phyloP scores from a whole-genome alignment of 2,888 invertebrate genomes.

The Drosophila testacea region DNA sequence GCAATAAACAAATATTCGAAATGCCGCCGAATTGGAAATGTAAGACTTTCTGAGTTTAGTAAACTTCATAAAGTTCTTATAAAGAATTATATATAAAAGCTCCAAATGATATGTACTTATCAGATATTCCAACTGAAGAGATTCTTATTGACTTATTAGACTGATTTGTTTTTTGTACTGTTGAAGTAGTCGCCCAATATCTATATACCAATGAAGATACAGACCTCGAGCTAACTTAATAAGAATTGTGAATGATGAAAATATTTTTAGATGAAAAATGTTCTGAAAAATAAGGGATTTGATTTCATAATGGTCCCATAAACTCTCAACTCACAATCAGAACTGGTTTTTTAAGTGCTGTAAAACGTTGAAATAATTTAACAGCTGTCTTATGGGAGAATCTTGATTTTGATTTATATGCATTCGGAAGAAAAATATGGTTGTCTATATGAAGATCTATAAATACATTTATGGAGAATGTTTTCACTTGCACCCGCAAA shows the following conservation, averaged over 20 bases:
- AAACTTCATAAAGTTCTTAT: conserved; percentile 1
- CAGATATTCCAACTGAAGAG: not conserved
- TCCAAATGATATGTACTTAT: not conserved
- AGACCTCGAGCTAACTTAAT: not conserved
- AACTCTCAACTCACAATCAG: not conserved
- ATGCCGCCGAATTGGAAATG: conserved; percentile 1
- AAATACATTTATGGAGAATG: conserved; percentile 31
- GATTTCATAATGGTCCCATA: not conserved
- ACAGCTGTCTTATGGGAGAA: not conserved
- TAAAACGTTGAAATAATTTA: not conserved
- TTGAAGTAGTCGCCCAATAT: too few relatives aligned
- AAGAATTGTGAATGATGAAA: too few relatives aligned
- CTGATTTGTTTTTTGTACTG: too few relatives aligned
- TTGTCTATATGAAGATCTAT: conserved; percentile 10
- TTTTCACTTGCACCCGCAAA: conserved; percentile 17
- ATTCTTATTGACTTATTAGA: too few relatives aligned
- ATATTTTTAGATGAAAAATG: not conserved
- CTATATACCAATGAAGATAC: too few relatives aligned
- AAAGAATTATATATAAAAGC: not conserved
- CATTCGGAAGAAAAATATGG: not conserved
- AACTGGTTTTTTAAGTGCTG: not conserved
- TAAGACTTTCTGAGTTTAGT: conserved; percentile 7
- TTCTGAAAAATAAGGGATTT: too few relatives aligned
- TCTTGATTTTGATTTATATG: conserved; percentile 11
- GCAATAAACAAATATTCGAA: conserved; percentile 22